Evolutionary conservation across 2,888 invertebrate species (phyloP).

Genomic region (Tenthredo scrophulariae): DNA sequence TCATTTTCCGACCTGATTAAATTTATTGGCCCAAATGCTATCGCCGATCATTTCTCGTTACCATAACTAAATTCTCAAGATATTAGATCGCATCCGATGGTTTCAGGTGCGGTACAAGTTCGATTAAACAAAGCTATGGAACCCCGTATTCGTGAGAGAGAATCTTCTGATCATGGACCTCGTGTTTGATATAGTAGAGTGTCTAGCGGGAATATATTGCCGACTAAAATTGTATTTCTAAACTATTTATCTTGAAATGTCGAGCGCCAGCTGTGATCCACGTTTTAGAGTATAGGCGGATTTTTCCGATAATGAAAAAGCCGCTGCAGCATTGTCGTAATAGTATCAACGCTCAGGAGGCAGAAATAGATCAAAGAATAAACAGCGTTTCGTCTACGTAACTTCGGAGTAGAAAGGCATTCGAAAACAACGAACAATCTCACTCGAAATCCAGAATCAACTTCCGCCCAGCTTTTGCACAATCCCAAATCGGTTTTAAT

Average conservation of each 20-base stretch:
- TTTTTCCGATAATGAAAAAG: constrained; percentile 11
- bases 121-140: neutral
- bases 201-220: neutral
- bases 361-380: constrained; percentile 46
- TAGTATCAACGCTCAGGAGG: neutral
- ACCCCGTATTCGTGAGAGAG: neutral
- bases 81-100: neutral
- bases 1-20: neutral
- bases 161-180: neutral
- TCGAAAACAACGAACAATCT: constrained; percentile 27
- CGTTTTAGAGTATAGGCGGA: neutral
- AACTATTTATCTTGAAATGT: constrained; percentile 1
- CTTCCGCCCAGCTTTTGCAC: neutral
- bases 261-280: neutral
- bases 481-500: neutral
- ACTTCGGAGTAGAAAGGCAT: constrained; percentile 6
- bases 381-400: constrained; percentile 24
- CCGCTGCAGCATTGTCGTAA: constrained; percentile 4
- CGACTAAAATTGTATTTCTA: neutral
- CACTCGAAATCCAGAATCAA: neutral
- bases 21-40: neutral
- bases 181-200: neutral
- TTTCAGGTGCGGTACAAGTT: neutral
- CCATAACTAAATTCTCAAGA: neutral
- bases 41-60: neutral